phyloP scores from a whole-genome alignment of 1,140 invertebrate genomes.

The Plectus sambesii region DNA sequence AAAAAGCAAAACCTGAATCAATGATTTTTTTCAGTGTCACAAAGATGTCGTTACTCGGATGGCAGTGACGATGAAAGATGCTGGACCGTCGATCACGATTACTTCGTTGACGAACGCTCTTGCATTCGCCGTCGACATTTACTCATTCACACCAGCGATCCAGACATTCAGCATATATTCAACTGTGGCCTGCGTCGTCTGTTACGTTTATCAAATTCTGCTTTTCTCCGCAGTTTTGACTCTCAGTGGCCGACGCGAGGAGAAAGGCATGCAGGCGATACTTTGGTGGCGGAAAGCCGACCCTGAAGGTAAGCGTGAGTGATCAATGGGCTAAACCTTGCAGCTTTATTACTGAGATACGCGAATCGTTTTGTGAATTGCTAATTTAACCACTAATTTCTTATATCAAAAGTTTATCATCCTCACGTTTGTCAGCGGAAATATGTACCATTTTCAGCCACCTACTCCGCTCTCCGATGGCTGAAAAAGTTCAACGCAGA shows the following conservation, averaged over 20 bases:
- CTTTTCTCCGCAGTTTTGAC: constrained; percentile 74
- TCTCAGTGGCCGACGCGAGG: constrained; percentile 75
- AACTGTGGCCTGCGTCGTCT: constrained; percentile 75
- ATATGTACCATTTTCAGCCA: constrained; percentile 13
- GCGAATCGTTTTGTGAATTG: constrained; percentile 18
- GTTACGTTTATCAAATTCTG: constrained; percentile 82
- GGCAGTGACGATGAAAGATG: constrained; percentile 72
- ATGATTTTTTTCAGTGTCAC: no score
- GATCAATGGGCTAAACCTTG: no score
- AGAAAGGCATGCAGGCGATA: no score
- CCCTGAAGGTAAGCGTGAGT: no score
- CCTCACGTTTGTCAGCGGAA: constrained; percentile 16
- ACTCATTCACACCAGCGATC: constrained; percentile 74
- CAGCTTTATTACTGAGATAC: no score
- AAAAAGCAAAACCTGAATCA: no score
- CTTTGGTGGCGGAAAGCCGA: no score
- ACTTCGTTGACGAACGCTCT: constrained; percentile 88
- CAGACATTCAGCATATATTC: constrained; percentile 61
- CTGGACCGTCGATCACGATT: constrained; percentile 88
- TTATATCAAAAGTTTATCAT: neutral
- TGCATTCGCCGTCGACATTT: constrained; percentile 85
- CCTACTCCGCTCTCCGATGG: no score
- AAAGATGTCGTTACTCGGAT: constrained; percentile 68
- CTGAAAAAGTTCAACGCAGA: constrained; percentile 15
- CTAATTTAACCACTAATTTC: neutral